Percentiles rank a stretch among this genome's conserved stretches.
Conservation (phyloP, 1,140 invertebrate species). For the Drosophila kurseongensis region DNA sequence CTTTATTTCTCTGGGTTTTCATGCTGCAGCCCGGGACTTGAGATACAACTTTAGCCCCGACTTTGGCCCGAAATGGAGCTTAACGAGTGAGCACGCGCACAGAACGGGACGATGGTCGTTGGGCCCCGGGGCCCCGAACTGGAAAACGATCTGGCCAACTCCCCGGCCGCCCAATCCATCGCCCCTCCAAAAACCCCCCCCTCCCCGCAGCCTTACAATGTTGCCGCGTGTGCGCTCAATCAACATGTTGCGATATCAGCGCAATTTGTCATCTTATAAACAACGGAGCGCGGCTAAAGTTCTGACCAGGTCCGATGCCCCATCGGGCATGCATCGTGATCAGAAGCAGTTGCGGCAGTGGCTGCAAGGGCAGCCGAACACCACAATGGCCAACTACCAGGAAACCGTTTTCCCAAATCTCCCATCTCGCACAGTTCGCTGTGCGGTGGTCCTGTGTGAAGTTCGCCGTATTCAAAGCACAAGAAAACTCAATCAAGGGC, state of each 20-base stretch:
- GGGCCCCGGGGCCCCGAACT: conserved; percentile 34
- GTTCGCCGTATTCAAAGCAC: conserved; percentile 78
- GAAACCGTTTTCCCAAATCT: conserved; percentile 66
- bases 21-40: conserved; percentile 53
- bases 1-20: conserved; percentile 77
- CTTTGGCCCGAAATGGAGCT: conserved; percentile 44
- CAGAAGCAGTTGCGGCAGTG: conserved; percentile 23
- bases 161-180: neutral
- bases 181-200: neutral
- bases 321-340: conserved; percentile 2
- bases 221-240: conserved; percentile 80
- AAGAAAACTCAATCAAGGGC: conserved; percentile 81
- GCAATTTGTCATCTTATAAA: conserved; percentile 82
- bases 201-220: conserved; percentile 53
- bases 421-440: conserved; percentile 22
- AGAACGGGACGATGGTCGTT: conserved; percentile 44
- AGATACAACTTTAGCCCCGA: conserved; percentile 10
- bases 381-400: conserved; percentile 45
- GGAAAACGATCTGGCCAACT: conserved; percentile 30
- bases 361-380: conserved; percentile 23
- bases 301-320: conserved; percentile 2
- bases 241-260: conserved; percentile 82
- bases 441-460: conserved; percentile 77
- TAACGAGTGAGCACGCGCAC: conserved; percentile 73
- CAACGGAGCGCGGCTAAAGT: conserved; percentile 53